These are phyloP conservation scores for Drosophila peninsularis DNA, from an alignment of 2,888 invertebrate species.

Conservation along the genomic window DNA sequence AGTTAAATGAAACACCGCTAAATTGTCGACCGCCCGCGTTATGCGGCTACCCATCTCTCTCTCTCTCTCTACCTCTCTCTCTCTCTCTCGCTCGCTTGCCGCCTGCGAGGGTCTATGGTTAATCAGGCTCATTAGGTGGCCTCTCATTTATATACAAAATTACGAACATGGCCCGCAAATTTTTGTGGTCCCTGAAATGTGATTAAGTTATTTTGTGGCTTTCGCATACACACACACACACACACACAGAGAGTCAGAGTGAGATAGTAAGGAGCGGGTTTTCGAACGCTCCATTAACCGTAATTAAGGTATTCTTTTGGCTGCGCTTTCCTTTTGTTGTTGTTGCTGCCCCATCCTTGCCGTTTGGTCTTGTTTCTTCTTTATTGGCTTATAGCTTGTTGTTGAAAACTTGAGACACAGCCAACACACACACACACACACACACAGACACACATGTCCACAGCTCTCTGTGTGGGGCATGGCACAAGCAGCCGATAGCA, in stretches of 20 bases:
- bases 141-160: constrained; percentile 82
- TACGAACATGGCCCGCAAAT: constrained; percentile 81
- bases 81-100: neutral
- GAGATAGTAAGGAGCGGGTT: constrained; percentile 35
- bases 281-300: constrained; percentile 83
- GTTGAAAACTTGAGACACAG: constrained; percentile 75
- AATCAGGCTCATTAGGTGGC: constrained; percentile 84
- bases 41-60: constrained; percentile 6
- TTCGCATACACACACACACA: constrained; percentile 48
- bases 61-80: constrained; percentile 3
- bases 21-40: constrained; percentile 60
- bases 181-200: constrained; percentile 80
- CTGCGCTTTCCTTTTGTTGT: constrained; percentile 72
- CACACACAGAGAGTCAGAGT: constrained; percentile 18
- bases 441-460: constrained; percentile 52
- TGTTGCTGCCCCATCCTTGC: constrained; percentile 43
- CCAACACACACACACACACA: constrained; percentile 30
- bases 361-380: constrained; percentile 62
- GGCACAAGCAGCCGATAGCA: constrained; percentile 27
- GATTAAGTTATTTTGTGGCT: constrained; percentile 82
- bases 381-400: constrained; percentile 77
- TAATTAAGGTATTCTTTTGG: constrained; percentile 81
- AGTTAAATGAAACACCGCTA: constrained; percentile 80
- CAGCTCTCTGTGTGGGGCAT: constrained; percentile 59
- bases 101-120: constrained; percentile 55